These are phyloP conservation scores for Netelia melanura DNA, from an alignment of 2,888 invertebrate genomes.

Conservation along the genomic window DNA sequence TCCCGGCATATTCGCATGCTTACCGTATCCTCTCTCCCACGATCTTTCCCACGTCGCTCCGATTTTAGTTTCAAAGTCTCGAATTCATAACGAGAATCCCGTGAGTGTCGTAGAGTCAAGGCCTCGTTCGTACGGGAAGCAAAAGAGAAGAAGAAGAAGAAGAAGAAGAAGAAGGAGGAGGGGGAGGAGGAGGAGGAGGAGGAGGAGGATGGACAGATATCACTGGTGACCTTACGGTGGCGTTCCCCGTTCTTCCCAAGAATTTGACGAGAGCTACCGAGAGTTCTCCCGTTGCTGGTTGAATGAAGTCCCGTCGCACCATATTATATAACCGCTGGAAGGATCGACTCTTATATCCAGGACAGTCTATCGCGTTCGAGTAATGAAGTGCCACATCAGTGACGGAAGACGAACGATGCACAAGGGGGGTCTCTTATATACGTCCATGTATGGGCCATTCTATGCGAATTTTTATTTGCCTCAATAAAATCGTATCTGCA, in stretches of 20 bases:
- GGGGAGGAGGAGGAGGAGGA: neutral
- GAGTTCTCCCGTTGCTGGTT: constrained; percentile 27
- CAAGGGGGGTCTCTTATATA: constrained; percentile 5
- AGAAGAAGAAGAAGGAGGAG: constrained; percentile 23
- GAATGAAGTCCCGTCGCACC: constrained; percentile 1
- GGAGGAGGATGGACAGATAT: constrained; percentile 28
- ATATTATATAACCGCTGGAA: constrained; percentile 28
- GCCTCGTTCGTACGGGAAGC: neutral
- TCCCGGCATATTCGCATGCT: neutral
- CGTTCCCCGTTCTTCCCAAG: constrained; percentile 11
- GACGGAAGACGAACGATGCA: constrained; percentile 25
- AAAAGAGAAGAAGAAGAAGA: constrained; percentile 11
- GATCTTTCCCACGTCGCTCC: constrained; percentile 39
- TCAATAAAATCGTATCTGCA: neutral
- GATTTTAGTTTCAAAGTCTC: constrained; percentile 60
- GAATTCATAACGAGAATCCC: constrained; percentile 60
- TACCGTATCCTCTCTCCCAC: neutral
- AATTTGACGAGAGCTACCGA: constrained; percentile 56
- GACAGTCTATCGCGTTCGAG: constrained; percentile 28
- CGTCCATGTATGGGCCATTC: neutral
- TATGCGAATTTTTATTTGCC: neutral
- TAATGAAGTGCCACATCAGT: constrained; percentile 66
- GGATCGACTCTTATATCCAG: constrained; percentile 53
- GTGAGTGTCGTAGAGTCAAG: constrained; percentile 46
- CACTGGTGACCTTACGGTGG: constrained; percentile 29